Conservation (phyloP, 2,113 vertebrate genomes). For the Poecilia latipinna region DNA sequence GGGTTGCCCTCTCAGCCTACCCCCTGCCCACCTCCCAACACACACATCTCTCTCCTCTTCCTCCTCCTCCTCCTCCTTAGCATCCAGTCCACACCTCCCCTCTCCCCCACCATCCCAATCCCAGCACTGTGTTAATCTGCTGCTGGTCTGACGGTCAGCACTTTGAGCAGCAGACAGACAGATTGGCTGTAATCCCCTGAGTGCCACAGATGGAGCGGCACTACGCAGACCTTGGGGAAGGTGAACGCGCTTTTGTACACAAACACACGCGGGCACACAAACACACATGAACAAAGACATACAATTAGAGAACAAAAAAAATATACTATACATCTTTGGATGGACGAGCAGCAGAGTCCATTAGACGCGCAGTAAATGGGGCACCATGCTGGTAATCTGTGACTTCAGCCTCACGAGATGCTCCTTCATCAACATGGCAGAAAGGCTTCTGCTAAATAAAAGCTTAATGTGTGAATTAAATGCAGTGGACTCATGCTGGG, state of each 20-base stretch:
- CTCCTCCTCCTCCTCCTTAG: constrained; percentile 2
- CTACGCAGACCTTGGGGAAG: constrained; percentile 70
- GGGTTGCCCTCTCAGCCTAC: constrained; percentile 39
- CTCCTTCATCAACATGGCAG: not conserved
- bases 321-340: constrained; percentile 24
- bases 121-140: constrained; percentile 76
- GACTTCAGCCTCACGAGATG: constrained; percentile 12
- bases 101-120: constrained; percentile 38
- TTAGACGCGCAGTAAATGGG: constrained; percentile 24
- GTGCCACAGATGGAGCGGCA: constrained; percentile 76
- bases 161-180: constrained; percentile 78
- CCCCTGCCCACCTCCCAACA: not conserved
- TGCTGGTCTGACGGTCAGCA: constrained; percentile 76
- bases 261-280: not conserved
- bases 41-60: constrained; percentile 11
- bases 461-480: not conserved
- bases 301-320: constrained; percentile 16
- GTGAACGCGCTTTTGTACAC: constrained; percentile 49
- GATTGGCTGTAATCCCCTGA: constrained; percentile 80
- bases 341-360: constrained; percentile 6
- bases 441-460: constrained; percentile 15
- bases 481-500: not conserved
- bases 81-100: constrained; percentile 1
- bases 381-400: constrained; percentile 1
- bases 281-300: constrained; percentile 22